These are phyloP conservation scores for Lepidocolaptes lacrymiger DNA, from an alignment of 2,797 vertebrate genomes.

Conservation along the genomic window DNA sequence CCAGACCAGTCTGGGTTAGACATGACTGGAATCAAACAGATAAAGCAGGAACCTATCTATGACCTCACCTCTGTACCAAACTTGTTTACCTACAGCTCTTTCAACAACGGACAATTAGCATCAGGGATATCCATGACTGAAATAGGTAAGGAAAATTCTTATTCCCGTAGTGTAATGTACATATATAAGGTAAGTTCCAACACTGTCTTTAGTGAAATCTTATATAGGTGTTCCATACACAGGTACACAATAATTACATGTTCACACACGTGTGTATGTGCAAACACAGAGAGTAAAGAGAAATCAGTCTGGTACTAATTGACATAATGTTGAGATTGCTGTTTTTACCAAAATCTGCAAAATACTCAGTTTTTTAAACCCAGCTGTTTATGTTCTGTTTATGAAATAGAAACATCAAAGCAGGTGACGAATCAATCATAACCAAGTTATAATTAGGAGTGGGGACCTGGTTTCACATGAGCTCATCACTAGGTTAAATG, in stretches of 20 bases:
- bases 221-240: background rate
- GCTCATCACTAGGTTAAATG: constrained; percentile 56
- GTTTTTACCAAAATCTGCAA: background rate
- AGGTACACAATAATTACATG: background rate
- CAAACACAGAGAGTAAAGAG: background rate
- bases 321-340: background rate
- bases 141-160: constrained; percentile 84
- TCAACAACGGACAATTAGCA: constrained; percentile 93
- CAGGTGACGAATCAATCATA: constrained; percentile 46
- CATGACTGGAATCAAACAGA: constrained; percentile 98
- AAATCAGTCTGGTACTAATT: background rate
- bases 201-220: background rate
- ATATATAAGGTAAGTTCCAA: background rate
- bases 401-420: constrained; percentile 40
- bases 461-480: constrained; percentile 47
- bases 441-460: constrained; percentile 58
- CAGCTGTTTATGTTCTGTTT: constrained; percentile 33
- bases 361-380: constrained; percentile 10
- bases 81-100: constrained; percentile 96
- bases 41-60: constrained; percentile 98
- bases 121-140: constrained; percentile 94
- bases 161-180: background rate
- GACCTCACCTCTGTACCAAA: constrained; percentile 97
- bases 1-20: constrained; percentile 98
- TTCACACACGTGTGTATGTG: background rate